A percentile compares a stretch with the other conserved stretches of the same genome.
These are phyloP conservation scores for Notodonta dromedarius DNA, from an alignment of 2,888 invertebrate genomes.

Conservation along the genomic window DNA sequence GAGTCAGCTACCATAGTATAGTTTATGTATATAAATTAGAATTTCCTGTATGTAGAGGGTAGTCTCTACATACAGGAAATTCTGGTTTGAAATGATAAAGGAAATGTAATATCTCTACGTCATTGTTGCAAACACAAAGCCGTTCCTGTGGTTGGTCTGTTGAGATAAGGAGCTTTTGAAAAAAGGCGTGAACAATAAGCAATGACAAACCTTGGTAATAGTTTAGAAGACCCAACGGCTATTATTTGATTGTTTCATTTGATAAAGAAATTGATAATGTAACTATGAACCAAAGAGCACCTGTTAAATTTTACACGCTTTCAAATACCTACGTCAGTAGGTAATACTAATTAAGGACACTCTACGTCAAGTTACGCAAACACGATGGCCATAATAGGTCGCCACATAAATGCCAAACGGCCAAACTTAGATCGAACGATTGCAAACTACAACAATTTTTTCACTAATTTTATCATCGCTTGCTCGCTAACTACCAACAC, in stretches of 20 bases:
- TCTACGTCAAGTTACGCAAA: slow-evolving; percentile 54
- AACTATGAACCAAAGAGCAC: not conserved
- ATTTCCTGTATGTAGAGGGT: slow-evolving; percentile 19
- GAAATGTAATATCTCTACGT: slow-evolving; percentile 30
- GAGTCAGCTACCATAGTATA: no score
- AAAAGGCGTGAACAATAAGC: slow-evolving; percentile 34
- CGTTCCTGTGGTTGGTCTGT: slow-evolving; percentile 17
- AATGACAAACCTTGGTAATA: slow-evolving; percentile 27
- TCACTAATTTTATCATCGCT: slow-evolving; percentile 37
- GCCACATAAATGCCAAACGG: slow-evolving; percentile 56
- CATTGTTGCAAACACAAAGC: slow-evolving; percentile 26
- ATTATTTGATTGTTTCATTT: slow-evolving; percentile 19
- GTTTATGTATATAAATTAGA: no score
- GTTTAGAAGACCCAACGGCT: slow-evolving; percentile 21
- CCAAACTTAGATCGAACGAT: slow-evolving; percentile 45
- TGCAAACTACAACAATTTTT: slow-evolving; percentile 21
- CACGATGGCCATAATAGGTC: slow-evolving; percentile 60
- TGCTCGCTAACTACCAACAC: slow-evolving; percentile 40
- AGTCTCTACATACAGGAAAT: slow-evolving; percentile 21
- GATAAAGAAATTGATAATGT: not conserved
- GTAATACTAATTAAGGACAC: slow-evolving; percentile 13
- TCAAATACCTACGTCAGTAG: not conserved
- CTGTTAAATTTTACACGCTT: not conserved
- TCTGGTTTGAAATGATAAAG: slow-evolving; percentile 35
- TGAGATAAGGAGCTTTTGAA: slow-evolving; percentile 36